Evolutionary conservation across 2,888 invertebrate genomes (phyloP).

Genomic region (Eutolmus rufibarbis): DNA sequence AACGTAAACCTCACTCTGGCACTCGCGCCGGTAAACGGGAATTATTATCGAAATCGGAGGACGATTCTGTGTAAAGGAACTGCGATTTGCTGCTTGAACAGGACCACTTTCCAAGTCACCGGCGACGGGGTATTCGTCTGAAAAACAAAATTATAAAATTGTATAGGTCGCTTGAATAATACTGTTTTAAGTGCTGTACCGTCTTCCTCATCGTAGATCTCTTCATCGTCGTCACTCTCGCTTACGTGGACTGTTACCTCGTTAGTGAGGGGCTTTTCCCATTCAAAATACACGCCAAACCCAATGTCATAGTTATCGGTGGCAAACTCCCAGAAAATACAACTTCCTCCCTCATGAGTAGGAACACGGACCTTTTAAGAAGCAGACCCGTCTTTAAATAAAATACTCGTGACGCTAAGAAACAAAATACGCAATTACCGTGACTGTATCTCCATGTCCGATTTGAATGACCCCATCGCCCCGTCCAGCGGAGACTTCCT

Average conservation of each 20-base stretch:
- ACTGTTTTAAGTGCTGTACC: conserved; percentile 41
- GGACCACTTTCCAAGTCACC: conserved; percentile 72
- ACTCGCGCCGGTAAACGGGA: conserved; percentile 94
- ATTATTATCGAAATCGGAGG: conserved; percentile 79
- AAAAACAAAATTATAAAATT: neutral
- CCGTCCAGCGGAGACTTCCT: conserved; percentile 78
- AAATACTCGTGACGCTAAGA: neutral
- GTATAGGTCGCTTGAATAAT: neutral
- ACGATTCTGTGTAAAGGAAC: conserved; percentile 49
- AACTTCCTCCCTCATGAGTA: conserved; percentile 90
- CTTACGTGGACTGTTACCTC: conserved; percentile 91
- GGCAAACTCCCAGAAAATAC: conserved; percentile 99
- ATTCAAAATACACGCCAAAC: conserved; percentile 98
- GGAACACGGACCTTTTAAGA: conserved; percentile 79
- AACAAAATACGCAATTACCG: conserved; percentile 66
- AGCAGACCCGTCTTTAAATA: neutral
- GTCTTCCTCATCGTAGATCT: conserved; percentile 65
- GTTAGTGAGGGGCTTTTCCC: conserved; percentile 86
- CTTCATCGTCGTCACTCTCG: conserved; percentile 85
- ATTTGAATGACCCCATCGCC: conserved; percentile 91
- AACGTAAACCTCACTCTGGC: conserved; percentile 96
- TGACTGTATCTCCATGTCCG: conserved; percentile 96
- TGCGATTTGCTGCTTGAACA: conserved; percentile 54
- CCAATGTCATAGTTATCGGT: conserved; percentile 98
- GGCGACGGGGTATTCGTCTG: conserved; percentile 56